Base-by-base conservation (phyloP, 2,113 vertebrate genomes). In the Capreolus pygargus region DNA sequence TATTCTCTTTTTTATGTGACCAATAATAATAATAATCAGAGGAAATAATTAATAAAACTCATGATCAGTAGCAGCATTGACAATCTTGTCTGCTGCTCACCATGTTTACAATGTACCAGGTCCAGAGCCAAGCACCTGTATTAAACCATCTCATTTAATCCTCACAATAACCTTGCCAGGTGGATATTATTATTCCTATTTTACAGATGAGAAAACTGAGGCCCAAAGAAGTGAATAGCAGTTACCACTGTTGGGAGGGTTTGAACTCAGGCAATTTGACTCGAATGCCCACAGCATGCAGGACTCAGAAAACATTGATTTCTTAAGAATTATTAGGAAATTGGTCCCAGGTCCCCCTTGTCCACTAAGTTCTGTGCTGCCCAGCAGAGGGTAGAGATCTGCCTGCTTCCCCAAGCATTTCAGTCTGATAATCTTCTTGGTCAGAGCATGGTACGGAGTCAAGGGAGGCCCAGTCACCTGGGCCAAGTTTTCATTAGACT, bases 401-500 rank as follows among this genome's bases (percentile, higher is more conserved):
- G 4, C 21, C 74, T 84, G 82, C 58, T 39, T 85, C 89, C 82
- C 39, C n/a, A 33, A 36, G 60, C 1, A 0, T 64, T 50, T 91
- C 36, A 97, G 89, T n/a, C 45, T 67, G 78, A 13, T 79, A 21
- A 81, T 33, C 79, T 78, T 79, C 50, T 17, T 70, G 19, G 39
- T 50, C 67, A 6, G 33, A 39, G 17, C 36, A 39, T 30, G 67
- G 61, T 4, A 1, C n/a, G 5, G 93, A 88, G 97, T 94, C 94
- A 67, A 89, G 64, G 43, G 36, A 89, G 47, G 60, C 54, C 70
- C 91, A 5, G 57, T 93, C 94, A 97, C 96, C 97, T 98, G 94
- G 82, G 88, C 97, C 97, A 97, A 94, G 76, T 94, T 95, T 88
- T 90, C 93, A 94, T 96, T 97, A 74, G 83, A 92, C 47, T 96